Conservation (phyloP, 2,888 invertebrate genomes). For the Yponomeuta sedellus region DNA sequence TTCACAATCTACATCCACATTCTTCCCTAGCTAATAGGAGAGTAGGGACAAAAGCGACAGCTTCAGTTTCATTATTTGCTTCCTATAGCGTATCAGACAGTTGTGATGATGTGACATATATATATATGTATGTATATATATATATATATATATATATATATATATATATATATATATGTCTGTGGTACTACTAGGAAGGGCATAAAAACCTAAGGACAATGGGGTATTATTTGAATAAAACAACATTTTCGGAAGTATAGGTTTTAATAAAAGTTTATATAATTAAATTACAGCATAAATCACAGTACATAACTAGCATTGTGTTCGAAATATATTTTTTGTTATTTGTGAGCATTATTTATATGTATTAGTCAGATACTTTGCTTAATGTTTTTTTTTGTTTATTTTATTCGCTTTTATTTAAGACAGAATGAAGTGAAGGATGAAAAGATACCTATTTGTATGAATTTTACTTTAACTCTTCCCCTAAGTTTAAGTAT, state of each 20-base stretch:
- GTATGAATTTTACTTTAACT: slow-evolving; percentile 56
- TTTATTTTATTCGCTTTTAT: slow-evolving; percentile 27
- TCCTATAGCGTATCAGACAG: too few relatives aligned
- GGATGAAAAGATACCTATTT: slow-evolving; percentile 22
- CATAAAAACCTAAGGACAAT: neutral
- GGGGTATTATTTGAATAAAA: slow-evolving; percentile 40
- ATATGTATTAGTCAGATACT: slow-evolving; percentile 25
- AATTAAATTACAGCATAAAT: slow-evolving; percentile 71
- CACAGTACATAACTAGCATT: slow-evolving; percentile 68
- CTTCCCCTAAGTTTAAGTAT: slow-evolving; percentile 72
- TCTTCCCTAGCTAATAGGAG: too few relatives aligned
- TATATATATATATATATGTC: too few relatives aligned
- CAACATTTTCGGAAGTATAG: slow-evolving; percentile 66
- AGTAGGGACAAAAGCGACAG: too few relatives aligned
- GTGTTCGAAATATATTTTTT: slow-evolving; percentile 65
- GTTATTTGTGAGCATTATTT: slow-evolving; percentile 59
- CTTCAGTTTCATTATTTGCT: too few relatives aligned
- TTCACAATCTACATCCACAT: too few relatives aligned
- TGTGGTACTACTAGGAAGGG: too few relatives aligned
- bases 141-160: too few relatives aligned
- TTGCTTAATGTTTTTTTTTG: slow-evolving; percentile 6
- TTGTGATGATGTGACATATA: too few relatives aligned
- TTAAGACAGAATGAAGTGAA: slow-evolving; percentile 30
- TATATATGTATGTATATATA: too few relatives aligned
- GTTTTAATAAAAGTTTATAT: slow-evolving; percentile 75